Percentiles rank a stretch among this genome's conserved stretches.
These are phyloP conservation scores for Eutolmus rufibarbis DNA, from an alignment of 2,888 invertebrate species.

Conservation along the genomic window DNA sequence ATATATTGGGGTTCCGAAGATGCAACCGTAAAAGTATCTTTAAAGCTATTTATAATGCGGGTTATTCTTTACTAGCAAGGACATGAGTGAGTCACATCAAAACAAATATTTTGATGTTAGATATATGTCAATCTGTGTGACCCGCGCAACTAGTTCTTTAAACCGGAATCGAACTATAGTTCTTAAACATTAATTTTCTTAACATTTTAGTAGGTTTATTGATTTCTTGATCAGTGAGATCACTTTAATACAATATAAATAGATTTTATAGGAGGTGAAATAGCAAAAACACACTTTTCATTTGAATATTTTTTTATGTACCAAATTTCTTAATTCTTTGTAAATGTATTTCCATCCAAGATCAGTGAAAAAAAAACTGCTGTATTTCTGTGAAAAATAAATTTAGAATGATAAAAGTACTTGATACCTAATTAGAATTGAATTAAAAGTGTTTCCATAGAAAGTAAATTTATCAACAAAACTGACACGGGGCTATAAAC, in stretches of 20 bases:
- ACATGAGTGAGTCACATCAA: too few relatives aligned
- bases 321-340: not conserved
- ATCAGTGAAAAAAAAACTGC: not conserved
- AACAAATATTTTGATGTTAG: too few relatives aligned
- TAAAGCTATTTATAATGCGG: too few relatives aligned
- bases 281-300: not conserved
- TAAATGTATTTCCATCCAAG: not conserved
- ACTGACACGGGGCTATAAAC: not conserved
- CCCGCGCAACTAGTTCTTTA: not conserved
- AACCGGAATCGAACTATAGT: not conserved
- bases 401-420: not conserved
- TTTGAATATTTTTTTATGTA: not conserved
- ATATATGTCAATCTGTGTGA: too few relatives aligned
- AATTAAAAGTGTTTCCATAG: not conserved
- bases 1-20: too few relatives aligned
- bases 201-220: not conserved
- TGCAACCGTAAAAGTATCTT: too few relatives aligned
- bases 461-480: constrained; percentile 1
- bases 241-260: not conserved
- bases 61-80: too few relatives aligned
- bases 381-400: not conserved
- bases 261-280: not conserved
- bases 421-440: not conserved
- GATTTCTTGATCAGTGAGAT: not conserved
- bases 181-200: not conserved